phyloP scores from a whole-genome alignment of 2,797 vertebrate species.

The Octomys mimax region DNA sequence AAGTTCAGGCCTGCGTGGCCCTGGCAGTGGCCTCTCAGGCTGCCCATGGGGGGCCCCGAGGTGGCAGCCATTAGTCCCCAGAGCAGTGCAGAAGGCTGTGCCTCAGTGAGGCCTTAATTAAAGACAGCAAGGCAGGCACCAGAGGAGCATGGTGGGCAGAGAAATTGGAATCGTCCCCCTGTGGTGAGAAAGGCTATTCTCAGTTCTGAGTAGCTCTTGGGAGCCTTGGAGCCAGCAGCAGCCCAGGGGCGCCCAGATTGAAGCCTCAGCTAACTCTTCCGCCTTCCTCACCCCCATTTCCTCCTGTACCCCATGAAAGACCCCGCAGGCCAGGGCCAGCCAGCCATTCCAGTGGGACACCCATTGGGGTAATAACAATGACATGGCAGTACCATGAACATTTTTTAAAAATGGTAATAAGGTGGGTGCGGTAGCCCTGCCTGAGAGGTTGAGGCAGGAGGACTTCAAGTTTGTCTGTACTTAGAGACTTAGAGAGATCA shows the following conservation, averaged over 20 bases:
- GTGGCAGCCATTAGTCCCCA: constrained; percentile 81
- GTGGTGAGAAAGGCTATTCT: constrained; percentile 32
- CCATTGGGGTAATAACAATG: neutral
- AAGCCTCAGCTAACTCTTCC: neutral
- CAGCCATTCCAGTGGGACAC: neutral
- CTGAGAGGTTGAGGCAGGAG: neutral
- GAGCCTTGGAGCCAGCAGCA: neutral
- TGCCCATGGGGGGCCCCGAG: neutral
- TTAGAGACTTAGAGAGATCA: neutral
- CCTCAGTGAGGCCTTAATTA: constrained; percentile 75
- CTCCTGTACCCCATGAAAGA: neutral
- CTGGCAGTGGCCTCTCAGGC: constrained; percentile 23
- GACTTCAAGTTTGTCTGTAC: neutral
- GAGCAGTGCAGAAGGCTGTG: constrained; percentile 39
- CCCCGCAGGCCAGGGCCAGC: neutral
- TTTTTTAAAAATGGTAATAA: neutral
- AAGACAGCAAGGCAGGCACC: constrained; percentile 65
- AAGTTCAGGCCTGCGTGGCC: constrained; percentile 10
- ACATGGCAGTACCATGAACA: fast-evolving
- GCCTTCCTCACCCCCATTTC: neutral
- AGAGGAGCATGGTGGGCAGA: neutral
- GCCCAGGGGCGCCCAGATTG: neutral
- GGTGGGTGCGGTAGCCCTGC: neutral
- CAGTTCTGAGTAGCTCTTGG: neutral
- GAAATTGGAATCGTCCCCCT: constrained; percentile 55